Conservation (phyloP, 2,888 invertebrate species). For the Cloeon dipterum region DNA sequence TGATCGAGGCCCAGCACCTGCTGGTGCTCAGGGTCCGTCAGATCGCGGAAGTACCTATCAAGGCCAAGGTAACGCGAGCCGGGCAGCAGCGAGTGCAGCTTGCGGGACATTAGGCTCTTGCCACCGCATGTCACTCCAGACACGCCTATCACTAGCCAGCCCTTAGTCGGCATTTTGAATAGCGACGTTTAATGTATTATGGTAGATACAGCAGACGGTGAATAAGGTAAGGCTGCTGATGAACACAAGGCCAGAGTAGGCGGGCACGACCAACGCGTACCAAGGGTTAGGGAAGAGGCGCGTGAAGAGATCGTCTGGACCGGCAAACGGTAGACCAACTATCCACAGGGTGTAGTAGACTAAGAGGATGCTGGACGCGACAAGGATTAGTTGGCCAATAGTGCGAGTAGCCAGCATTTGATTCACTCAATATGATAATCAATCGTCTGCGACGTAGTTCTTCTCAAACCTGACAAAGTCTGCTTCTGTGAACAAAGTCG, state of each 20-base stretch:
- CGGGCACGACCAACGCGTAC: constrained; percentile 34
- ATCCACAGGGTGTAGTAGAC: constrained; percentile 38
- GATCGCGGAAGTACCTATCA: constrained; percentile 49
- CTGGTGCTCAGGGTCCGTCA: constrained; percentile 37
- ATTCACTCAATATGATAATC: too few species aligned
- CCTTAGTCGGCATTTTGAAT: too few species aligned
- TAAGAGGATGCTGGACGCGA: constrained; percentile 25
- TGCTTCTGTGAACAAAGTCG: not conserved
- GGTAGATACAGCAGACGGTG: constrained; percentile 17
- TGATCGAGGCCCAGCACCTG: constrained; percentile 38
- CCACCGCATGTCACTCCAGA: constrained; percentile 68
- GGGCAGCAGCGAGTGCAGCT: constrained; percentile 22
- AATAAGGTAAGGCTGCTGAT: constrained; percentile 39
- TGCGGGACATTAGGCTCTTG: constrained; percentile 46
- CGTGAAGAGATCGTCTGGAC: constrained; percentile 26
- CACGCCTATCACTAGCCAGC: constrained; percentile 42
- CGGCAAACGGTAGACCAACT: constrained; percentile 37
- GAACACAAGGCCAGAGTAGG: constrained; percentile 33
- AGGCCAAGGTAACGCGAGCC: constrained; percentile 34
- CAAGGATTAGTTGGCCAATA: constrained; percentile 32
- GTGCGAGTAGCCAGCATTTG: not conserved
- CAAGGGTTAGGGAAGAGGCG: constrained; percentile 27
- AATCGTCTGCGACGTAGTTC: not conserved
- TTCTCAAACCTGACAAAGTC: not conserved
- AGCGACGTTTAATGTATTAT: too few species aligned